Base-by-base conservation (phyloP, 2,888 invertebrate species). In the Apodemia duryi region DNA sequence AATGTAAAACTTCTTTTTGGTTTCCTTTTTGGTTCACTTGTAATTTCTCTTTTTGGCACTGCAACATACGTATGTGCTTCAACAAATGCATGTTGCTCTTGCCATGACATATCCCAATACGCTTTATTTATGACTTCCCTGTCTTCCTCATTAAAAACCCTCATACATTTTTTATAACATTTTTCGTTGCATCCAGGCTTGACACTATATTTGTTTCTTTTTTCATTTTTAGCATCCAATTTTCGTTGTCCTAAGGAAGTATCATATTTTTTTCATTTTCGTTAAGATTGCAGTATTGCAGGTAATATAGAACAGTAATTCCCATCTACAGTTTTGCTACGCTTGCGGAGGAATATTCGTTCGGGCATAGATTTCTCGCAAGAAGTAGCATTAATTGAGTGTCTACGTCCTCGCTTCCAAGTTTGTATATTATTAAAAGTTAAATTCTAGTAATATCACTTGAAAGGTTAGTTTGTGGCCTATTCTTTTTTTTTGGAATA, bases 21-120 rank as follows among this genome's bases (percentile, higher is more conserved):
- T 43, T 68, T 65, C 54, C 71, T 67, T 57, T 70, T 71, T 21
- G 70, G 70, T 62, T 68, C 52, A 29, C 46, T 63, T 1, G 68
- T 68, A 32, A 62, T 65, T 64, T 70, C 71, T 60, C 70, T 63
- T 54, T 72, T 72, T 9, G 72, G 70, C 10, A 69, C 65, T 64
- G 69, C 69, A 64, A 69, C 69, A 54, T 11, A 41, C 49, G 68
- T 66, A 65, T 68, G 65, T 65, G 71, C 57, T 38, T 61, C 61
- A 28, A 67, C 65, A 66, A 71, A 72, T 63, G 46, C 38, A 66
- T 67, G 68, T 38, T 68, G 70, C 64, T 69, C 65, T 62, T 64
- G 61, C 65, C 67, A 71, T 3, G 68, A 49, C 68, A 69, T 57
- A 43, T 63, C 46, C 67, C 67, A 69, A 38, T 57, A 67, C 38